Base-by-base conservation (phyloP, 1,140 invertebrate genomes). In the Drosophila micromelanica region DNA sequence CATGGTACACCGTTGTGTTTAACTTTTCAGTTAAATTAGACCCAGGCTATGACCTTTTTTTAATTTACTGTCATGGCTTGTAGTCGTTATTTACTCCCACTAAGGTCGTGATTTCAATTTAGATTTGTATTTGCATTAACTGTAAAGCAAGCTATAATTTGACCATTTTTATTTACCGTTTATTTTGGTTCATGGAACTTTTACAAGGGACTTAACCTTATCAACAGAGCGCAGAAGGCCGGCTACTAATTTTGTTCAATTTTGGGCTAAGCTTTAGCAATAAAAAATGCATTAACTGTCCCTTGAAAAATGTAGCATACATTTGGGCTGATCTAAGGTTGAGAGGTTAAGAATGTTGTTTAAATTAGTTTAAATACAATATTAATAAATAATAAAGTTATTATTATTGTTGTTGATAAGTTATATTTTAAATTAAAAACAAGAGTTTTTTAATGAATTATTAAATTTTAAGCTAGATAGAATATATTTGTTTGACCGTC, bases 71-170 rank as follows among this genome's bases (percentile, higher is more conserved):
- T 9, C 32, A 12, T n/a, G 55, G 3, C 2, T 23, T 23, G 32
- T 54, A 13, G 27, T 51, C n/a, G 27, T 61, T 61, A 43, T 57
- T 57, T 45, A 46, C 54, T 52, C 48, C 35, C 20, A 20, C 49
- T 30, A 37, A 30, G 40, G 37, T 27, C 27, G 38, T 20, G 54
- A 43, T 72, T 59, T 67, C 54, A 52, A 57, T 72, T 72, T 38
- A 67, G 54, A 65, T 59, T 72, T 59, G 54, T 48, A 62, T 62
- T 65, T 49, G 59, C 40, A 55, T 70, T 63, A 63, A 49, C 35
- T 27, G 7, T 8, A 5, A n/a, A 35, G n/a, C 11, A 6, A 27
- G 7, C 37, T 37, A 49, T 17, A 42, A 57, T 35, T 49, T 42
- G 15, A 38, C 23, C 46, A 11, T n/a, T 23, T 46, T 20, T 37